These are phyloP conservation scores for Lacerta viridis DNA, from an alignment of 2,797 vertebrate genomes.

Conservation along the genomic window DNA sequence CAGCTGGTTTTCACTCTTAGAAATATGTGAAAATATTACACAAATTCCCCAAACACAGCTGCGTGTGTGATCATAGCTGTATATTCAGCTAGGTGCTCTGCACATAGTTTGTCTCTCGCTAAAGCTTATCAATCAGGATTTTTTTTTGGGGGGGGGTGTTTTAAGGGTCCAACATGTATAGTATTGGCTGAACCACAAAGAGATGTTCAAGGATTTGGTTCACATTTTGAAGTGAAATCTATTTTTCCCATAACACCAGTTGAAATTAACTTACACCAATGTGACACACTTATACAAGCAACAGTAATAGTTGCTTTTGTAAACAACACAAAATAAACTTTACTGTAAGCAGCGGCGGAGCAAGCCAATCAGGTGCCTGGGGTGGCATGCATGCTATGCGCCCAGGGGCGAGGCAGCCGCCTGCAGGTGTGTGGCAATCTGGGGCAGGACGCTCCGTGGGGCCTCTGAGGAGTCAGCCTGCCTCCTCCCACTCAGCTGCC, in stretches of 20 bases:
- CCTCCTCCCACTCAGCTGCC: too few relatives aligned
- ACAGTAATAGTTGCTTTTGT: neutral
- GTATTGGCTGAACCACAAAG: too few relatives aligned
- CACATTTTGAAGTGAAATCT: neutral
- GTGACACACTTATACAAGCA: neutral
- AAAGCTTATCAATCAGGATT: neutral
- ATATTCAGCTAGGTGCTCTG: neutral
- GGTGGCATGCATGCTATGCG: accelerated
- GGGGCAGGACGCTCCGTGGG: too few relatives aligned
- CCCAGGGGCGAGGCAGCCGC: too few relatives aligned
- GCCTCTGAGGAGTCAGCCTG: too few relatives aligned
- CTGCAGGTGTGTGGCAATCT: too few relatives aligned
- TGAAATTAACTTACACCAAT: slow-evolving; percentile 14
- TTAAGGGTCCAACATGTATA: too few relatives aligned
- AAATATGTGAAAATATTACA: neutral
- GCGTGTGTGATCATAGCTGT: neutral
- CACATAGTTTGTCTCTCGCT: neutral
- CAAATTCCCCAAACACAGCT: neutral
- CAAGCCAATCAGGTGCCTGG: too few relatives aligned
- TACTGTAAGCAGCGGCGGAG: too few relatives aligned
- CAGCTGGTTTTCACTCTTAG: neutral
- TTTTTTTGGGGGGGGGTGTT: too few relatives aligned
- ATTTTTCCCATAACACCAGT: slow-evolving; percentile 2
- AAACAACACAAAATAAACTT: neutral
- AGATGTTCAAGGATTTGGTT: too few relatives aligned